Evolutionary conservation across 2,113 vertebrate species (phyloP).

Genomic region (Ia io): DNA sequence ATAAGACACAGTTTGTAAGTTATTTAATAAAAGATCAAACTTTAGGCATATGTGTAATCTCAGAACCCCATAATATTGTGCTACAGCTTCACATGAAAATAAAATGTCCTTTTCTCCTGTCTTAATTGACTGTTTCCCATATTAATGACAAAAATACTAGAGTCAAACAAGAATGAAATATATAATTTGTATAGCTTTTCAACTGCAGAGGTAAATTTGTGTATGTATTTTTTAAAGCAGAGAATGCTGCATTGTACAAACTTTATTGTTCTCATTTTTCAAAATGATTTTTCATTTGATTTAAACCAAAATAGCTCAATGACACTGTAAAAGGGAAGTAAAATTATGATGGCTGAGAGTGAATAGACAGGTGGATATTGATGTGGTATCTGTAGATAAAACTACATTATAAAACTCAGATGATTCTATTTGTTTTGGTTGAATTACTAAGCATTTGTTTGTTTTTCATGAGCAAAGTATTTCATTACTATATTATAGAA

Average conservation of each 20-base stretch:
- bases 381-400: neutral
- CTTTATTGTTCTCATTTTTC: neutral
- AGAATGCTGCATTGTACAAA: neutral
- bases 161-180: neutral
- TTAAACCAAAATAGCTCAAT: slow-evolving; percentile 1
- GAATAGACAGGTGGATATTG: neutral
- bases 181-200: neutral
- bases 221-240: neutral
- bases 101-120: neutral
- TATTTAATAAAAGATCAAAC: neutral
- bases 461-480: neutral
- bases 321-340: neutral
- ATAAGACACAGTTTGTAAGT: neutral
- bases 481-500: neutral
- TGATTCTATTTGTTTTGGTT: neutral
- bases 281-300: slow-evolving; percentile 6
- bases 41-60: neutral
- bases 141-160: neutral
- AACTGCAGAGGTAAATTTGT: neutral
- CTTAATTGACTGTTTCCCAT: neutral
- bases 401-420: neutral
- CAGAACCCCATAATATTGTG: neutral
- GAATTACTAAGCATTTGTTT: slow-evolving; percentile 21
- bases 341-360: neutral
- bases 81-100: neutral